Percentiles rank a stretch among this genome's conserved stretches.
Conservation (phyloP, 1,140 invertebrate genomes). For the Elysia chlorotica region DNA sequence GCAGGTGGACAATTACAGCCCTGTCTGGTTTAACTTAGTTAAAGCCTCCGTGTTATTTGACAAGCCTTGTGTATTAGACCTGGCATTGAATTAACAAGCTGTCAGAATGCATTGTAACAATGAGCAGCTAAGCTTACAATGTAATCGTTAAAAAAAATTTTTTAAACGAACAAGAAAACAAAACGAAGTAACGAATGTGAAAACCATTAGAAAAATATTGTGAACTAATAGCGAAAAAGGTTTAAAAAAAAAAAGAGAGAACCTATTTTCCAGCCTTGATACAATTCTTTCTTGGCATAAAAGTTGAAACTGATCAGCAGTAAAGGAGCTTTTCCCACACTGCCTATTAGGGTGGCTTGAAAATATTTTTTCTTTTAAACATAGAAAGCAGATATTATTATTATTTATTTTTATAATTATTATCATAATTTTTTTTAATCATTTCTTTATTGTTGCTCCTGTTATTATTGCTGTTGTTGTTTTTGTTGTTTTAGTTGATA, state of each 20-base stretch:
- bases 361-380: slow-evolving; percentile 34
- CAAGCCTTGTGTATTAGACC: not conserved
- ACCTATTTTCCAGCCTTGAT: not conserved
- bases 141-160: not conserved
- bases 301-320: not conserved
- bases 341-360: slow-evolving; percentile 14
- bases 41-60: not conserved
- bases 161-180: slow-evolving; percentile 46
- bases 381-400: slow-evolving; percentile 4
- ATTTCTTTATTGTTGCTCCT: no score
- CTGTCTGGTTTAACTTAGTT: no score
- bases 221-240: not conserved
- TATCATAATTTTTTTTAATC: no score
- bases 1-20: no score
- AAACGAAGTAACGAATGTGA: slow-evolving; percentile 48
- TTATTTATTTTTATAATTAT: not conserved
- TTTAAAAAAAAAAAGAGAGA: not conserved
- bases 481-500: no score
- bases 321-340: not conserved
- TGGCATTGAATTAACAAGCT: slow-evolving; percentile 32
- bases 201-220: slow-evolving; percentile 1
- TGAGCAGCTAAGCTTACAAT: not conserved
- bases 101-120: not conserved
- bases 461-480: no score
- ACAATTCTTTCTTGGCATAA: not conserved